Conservation (phyloP, 53 echinoderm and acorn worm species). For the Temnopleurus reevesii region DNA sequence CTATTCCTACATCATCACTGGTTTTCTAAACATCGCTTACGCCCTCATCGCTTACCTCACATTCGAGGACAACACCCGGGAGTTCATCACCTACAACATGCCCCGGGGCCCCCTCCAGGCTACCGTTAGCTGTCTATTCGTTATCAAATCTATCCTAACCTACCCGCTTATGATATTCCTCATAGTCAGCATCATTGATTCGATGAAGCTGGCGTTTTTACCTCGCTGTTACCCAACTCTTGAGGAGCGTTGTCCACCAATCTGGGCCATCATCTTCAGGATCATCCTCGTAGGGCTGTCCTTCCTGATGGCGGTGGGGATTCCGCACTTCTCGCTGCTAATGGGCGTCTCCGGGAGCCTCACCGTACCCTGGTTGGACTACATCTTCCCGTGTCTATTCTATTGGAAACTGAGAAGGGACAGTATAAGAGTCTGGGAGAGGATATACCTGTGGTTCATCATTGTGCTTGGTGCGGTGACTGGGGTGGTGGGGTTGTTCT, state of each 20-base stretch:
- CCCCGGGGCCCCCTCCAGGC: constrained; percentile 77
- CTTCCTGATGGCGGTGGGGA: constrained; percentile 78
- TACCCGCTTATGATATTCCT: constrained; percentile 96
- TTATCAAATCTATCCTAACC: constrained; percentile 90
- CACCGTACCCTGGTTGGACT: constrained; percentile 95
- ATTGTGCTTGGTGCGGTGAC: constrained; percentile 71
- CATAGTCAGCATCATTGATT: constrained; percentile 85
- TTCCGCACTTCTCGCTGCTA: constrained; percentile 91
- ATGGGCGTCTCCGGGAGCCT: constrained; percentile 96
- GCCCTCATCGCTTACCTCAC: constrained; percentile 92
- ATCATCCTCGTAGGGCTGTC: constrained; percentile 78
- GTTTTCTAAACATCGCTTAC: constrained; percentile 79
- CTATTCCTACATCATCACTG: constrained; percentile 82
- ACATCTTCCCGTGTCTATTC: constrained; percentile 95
- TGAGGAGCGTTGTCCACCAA: constrained; percentile 69
- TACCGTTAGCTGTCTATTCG: constrained; percentile 86
- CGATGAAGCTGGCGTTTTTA: constrained; percentile 73
- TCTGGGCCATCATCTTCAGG: constrained; percentile 92
- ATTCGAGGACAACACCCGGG: constrained; percentile 81
- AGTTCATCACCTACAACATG: constrained; percentile 99
- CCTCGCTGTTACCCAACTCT: constrained; percentile 76
- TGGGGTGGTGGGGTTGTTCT: constrained; percentile 78
- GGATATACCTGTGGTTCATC: constrained; percentile 70
- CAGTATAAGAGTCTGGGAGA: constrained; percentile 58
- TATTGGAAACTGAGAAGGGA: constrained; percentile 76